Base-by-base conservation (phyloP, 2,888 invertebrate species). In the Trissolcus japonicus region DNA sequence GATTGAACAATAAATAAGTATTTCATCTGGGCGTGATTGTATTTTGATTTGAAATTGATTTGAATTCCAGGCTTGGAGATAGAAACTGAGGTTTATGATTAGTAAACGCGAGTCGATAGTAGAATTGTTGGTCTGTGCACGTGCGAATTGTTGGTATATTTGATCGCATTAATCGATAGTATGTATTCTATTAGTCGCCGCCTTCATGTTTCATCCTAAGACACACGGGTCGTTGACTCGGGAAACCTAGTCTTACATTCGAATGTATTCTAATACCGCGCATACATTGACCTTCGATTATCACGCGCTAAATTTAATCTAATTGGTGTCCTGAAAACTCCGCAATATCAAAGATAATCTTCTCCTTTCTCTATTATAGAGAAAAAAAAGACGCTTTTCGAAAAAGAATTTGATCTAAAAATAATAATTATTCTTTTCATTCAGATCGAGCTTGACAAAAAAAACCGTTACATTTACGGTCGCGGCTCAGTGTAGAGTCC, bases 91-190 rank as follows among this genome's bases (percentile, higher is more conserved):
- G 29, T 46, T n/a, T 55, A 61, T 48, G 66, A 61, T 54, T 56
- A 55, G 43, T 51, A 19, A 51, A 60, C 19, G 51, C 29, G 13
- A 35, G 41, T 48, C n/a, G 56, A 50, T 74, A 62, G 59, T 74
- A 62, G 59, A 51, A 60, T 66, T 74, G 61, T 74, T 62, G 40
- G 29, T 56, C 73, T 13, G 40, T 51, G 61, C 73, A 74, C 73
- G 73, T 66, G 61, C 66, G 43, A 66, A 74, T 61, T 40, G 73
- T 46, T 61, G 61, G 67, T 74, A 73, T 66, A 76, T 76, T 69
- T 68, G 68, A 69, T 76, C 69, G 65, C 65, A 65, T 60, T 76
- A 59, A 68, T 75, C 69, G 75, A 75, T 75, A 75, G 55, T 59
- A 43, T 29, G 61, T 61, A 68, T 73, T 66, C 67, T 59, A 77